Base-by-base conservation (phyloP, 2,888 invertebrate species). In the Drosophila algonquin region DNA sequence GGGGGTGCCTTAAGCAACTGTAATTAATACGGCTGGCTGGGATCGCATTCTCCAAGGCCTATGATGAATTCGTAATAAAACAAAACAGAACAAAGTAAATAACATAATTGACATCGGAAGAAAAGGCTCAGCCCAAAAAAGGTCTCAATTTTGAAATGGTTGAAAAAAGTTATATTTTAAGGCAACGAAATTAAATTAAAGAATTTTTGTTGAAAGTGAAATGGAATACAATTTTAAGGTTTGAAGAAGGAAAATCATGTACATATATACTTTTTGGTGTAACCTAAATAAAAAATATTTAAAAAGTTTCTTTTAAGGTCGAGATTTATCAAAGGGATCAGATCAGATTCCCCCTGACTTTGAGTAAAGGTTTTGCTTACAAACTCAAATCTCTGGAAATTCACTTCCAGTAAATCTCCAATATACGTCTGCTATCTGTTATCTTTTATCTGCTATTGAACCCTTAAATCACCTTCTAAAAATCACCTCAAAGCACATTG, bases 391-490 rank as follows among this genome's bases (percentile, higher is more conserved):
- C 30, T 30, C 30, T 30, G 30, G 30, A 30, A 30, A 30, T 27
- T 47, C 40, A 24, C 40, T 40, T 48, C 16, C 64, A 54, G 18
- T 32, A 18, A 54, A 30, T 48, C 14, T 32, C 44, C 35, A 30
- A 50, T 65, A 55, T 35, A 56, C 14, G 7, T 27, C 30, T 30
- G 8, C 30, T 30, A 30, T 30, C 30, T 30, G 30, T 2, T 12
- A 35, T 12, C 30, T 30, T 8, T 1, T 12, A 35, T 12, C 51
- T 21, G 35, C 45, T 51, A 46, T 54, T 48, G 27, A 45, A 45
- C 50, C 56, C 67, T 56, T 51, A 45, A 56, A 16, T 55, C 65
- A 44, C 55, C 48, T 55, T 32, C 50, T 35, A 50, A 55, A 45
- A 32, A 14, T 14, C 1, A 12, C 50, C 45, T 9, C 18, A n/a